phyloP scores from a whole-genome alignment of 2,888 invertebrate species.

The Ceraclea dissimilis region DNA sequence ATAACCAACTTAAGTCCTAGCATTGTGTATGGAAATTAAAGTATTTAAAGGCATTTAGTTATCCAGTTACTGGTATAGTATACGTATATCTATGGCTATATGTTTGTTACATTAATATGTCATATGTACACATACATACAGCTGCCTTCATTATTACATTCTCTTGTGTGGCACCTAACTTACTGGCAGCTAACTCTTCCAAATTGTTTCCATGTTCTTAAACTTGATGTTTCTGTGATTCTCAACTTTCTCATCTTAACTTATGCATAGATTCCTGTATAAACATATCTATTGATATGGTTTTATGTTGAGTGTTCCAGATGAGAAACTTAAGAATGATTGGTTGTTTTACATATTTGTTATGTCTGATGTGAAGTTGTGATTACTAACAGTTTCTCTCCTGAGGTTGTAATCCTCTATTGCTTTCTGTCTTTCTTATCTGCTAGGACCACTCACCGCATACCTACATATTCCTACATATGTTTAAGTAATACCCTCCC shows the following conservation, averaged over 20 bases:
- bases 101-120: not conserved
- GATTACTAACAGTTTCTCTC: not conserved
- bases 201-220: not conserved
- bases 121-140: not conserved
- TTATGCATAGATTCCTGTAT: too few relatives aligned
- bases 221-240: not conserved
- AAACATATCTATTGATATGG: too few relatives aligned
- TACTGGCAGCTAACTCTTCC: not conserved
- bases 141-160: constrained; percentile 4
- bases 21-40: too few relatives aligned
- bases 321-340: too few relatives aligned
- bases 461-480: constrained; percentile 3
- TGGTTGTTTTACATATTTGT: too few relatives aligned
- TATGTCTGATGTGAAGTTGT: not conserved
- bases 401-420: constrained; percentile 5
- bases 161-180: not conserved
- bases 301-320: too few relatives aligned
- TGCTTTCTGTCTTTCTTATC: constrained; percentile 4
- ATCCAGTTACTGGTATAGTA: too few relatives aligned
- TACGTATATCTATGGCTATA: too few relatives aligned
- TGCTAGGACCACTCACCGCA: too few relatives aligned
- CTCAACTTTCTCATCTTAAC: not conserved
- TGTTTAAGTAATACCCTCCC: too few relatives aligned
- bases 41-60: too few relatives aligned
- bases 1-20: too few relatives aligned